Conservation (phyloP, 2,113 vertebrate species). For the Pardalotus punctatus region DNA sequence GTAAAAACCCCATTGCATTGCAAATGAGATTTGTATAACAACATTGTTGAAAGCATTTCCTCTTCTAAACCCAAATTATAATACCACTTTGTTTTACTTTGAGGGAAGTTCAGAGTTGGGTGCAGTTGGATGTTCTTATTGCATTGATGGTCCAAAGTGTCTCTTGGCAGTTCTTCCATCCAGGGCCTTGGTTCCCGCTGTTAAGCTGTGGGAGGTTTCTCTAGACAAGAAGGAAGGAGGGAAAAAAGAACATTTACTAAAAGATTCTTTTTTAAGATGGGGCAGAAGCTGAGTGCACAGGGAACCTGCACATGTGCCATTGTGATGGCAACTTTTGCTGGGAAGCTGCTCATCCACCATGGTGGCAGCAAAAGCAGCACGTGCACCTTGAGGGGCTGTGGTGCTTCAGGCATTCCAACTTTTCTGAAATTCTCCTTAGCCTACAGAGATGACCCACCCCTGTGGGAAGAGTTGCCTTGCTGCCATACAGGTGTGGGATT, state of each 20-base stretch:
- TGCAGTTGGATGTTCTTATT: neutral
- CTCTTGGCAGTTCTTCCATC: neutral
- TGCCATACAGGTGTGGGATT: neutral
- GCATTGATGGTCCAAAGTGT: neutral
- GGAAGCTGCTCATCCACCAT: rapidly evolving
- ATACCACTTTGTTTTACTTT: neutral
- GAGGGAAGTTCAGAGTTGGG: neutral
- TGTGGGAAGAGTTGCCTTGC: neutral
- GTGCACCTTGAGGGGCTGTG: rapidly evolving
- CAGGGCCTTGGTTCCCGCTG: rapidly evolving
- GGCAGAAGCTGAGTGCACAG: neutral
- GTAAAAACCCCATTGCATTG: neutral
- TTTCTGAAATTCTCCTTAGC: neutral
- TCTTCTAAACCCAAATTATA: neutral
- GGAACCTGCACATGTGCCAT: rapidly evolving
- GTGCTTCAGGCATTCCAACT: neutral
- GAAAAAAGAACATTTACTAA: neutral
- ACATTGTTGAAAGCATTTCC: neutral
- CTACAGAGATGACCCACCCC: neutral
- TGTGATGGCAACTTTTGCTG: rapidly evolving
- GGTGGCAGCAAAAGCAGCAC: rapidly evolving
- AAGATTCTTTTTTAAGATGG: rapidly evolving
- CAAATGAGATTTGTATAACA: neutral
- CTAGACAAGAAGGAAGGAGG: neutral
- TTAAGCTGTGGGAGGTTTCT: neutral